These are phyloP conservation scores for Apteryx mantelli DNA, from an alignment of 2,113 vertebrate species.

Conservation along the genomic window DNA sequence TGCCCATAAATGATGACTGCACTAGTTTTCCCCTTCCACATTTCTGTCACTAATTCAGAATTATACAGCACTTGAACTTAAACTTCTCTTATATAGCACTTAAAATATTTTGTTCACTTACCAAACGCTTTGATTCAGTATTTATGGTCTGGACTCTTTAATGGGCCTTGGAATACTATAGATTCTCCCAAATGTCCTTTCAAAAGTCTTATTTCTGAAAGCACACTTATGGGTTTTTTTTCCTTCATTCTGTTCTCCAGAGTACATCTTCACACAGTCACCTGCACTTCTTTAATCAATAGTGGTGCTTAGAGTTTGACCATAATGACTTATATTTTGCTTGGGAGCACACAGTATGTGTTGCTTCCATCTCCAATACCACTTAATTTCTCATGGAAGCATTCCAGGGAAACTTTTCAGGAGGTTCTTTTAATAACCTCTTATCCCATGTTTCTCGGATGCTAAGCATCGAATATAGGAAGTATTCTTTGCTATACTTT, in stretches of 20 bases:
- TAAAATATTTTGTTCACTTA: not conserved
- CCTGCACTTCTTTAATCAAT: not conserved
- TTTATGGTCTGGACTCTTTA: not conserved
- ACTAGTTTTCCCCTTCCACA: not conserved
- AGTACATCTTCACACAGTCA: not conserved
- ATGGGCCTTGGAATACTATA: not conserved
- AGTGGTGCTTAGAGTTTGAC: not conserved
- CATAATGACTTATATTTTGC: not conserved
- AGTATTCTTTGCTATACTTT: not conserved
- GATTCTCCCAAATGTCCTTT: not conserved
- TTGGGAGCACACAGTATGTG: not conserved
- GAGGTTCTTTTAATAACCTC: not conserved
- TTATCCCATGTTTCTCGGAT: not conserved
- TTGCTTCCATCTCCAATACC: not conserved
- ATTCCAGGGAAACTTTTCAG: not conserved
- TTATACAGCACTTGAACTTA: not conserved
- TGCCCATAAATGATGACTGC: not conserved
- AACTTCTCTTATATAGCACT: not conserved
- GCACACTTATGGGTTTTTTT: not conserved
- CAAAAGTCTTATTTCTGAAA: conserved; percentile 6
- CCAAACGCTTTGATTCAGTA: not conserved
- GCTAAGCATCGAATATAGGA: not conserved
- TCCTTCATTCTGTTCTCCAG: not conserved
- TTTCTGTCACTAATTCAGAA: not conserved
- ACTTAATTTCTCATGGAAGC: conserved; percentile 8